Conservation (phyloP, 2,113 vertebrate species). For the Baryphthengus martii region DNA sequence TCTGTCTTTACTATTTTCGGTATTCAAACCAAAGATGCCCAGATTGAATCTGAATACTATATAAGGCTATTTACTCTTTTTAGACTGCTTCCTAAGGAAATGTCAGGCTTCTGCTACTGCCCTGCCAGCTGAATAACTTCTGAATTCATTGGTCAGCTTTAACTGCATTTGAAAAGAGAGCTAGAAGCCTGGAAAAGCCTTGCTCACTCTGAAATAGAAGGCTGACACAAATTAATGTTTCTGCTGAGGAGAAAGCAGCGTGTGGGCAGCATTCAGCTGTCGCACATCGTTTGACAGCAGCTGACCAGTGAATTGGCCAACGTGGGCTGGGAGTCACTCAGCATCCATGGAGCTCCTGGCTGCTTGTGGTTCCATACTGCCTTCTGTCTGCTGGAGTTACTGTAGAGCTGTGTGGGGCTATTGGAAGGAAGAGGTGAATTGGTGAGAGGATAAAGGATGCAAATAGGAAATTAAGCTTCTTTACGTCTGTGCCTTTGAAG, state of each 20-base stretch:
- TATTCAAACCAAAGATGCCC: not conserved
- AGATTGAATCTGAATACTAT: not conserved
- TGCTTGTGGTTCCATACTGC: not conserved
- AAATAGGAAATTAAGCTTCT: not conserved
- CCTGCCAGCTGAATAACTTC: not conserved
- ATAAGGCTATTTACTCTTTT: slow-evolving; percentile 1
- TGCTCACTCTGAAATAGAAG: not conserved
- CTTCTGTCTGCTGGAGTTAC: not conserved
- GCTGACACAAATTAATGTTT: not conserved
- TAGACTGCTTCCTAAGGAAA: slow-evolving; percentile 20
- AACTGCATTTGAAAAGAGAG: not conserved
- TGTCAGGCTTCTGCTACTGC: not conserved
- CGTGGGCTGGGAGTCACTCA: not conserved
- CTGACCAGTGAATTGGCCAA: not conserved
- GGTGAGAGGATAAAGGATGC: not conserved
- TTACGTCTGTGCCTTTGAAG: not conserved
- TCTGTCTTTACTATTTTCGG: not conserved
- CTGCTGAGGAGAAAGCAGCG: not conserved
- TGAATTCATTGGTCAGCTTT: slow-evolving; percentile 1
- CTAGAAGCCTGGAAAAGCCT: not conserved
- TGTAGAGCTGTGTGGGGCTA: not conserved
- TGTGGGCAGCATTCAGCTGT: not conserved
- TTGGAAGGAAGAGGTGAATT: not conserved
- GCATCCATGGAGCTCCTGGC: rapidly evolving
- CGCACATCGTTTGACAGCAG: not conserved